These are phyloP conservation scores for Congeria kusceri DNA, from an alignment of 2,888 invertebrate species.

Conservation along the genomic window DNA sequence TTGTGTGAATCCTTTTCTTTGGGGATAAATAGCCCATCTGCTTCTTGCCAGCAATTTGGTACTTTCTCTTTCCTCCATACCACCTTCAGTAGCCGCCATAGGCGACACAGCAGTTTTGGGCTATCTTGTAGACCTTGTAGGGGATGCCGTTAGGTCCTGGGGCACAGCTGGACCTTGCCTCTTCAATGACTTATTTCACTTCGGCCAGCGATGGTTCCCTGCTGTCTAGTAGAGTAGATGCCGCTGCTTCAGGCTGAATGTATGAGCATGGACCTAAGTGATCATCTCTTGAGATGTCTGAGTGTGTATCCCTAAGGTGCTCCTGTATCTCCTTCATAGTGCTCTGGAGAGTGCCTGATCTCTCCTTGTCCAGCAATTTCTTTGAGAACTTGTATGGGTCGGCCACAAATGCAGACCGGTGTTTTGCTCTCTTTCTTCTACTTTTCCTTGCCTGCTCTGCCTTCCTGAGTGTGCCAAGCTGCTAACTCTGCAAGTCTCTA, in stretches of 20 bases:
- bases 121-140: conserved; percentile 30
- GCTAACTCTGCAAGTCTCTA: too few relatives aligned
- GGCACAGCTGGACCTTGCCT: conserved; percentile 2
- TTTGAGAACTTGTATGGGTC: conserved; percentile 33
- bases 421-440: too few relatives aligned
- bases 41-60: conserved; percentile 33
- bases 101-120: conserved; percentile 6
- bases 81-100: too few relatives aligned
- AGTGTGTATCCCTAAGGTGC: conserved; percentile 24
- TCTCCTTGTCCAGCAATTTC: conserved; percentile 17
- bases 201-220: conserved; percentile 10
- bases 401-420: conserved; percentile 18
- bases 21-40: conserved; percentile 37
- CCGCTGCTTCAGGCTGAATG: too few relatives aligned
- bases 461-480: too few relatives aligned
- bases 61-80: conserved; percentile 24
- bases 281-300: too few relatives aligned
- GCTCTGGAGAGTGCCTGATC: conserved; percentile 15
- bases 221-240: conserved; percentile 2
- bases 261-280: too few relatives aligned
- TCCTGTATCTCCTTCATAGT: conserved; percentile 29
- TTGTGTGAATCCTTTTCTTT: conserved; percentile 39
- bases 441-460: too few relatives aligned
- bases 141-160: conserved; percentile 19
- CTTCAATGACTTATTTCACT: conserved; percentile 6